Percentiles rank a stretch among this genome's conserved stretches.
phyloP scores from a whole-genome alignment of 2,113 vertebrate species.

The Gambusia affinis region DNA sequence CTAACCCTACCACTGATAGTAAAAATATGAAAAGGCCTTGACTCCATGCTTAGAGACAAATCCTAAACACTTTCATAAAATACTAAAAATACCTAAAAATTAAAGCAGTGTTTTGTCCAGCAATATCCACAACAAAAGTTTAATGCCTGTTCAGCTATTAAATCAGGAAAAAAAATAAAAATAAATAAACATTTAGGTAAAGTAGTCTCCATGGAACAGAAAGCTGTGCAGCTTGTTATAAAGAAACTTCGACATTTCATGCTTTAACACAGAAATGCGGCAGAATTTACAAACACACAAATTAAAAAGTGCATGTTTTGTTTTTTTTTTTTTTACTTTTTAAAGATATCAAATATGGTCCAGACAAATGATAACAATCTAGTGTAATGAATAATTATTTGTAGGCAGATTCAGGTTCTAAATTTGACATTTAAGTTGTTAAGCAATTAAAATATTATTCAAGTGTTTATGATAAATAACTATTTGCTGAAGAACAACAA shows the following conservation, averaged over 20 bases:
- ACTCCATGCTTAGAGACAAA: neutral
- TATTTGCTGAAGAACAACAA: no score
- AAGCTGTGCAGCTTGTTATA: neutral
- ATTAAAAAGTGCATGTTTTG: no score
- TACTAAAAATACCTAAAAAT: neutral
- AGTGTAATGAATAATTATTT: no score
- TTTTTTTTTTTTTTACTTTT: neutral
- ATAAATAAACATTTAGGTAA: neutral
- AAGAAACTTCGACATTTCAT: neutral
- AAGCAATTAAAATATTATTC: no score
- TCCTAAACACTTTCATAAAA: neutral
- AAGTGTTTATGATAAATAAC: no score
- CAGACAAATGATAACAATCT: neutral
- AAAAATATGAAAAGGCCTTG: neutral
- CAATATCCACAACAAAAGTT: neutral
- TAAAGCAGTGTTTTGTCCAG: neutral
- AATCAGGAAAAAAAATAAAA: neutral
- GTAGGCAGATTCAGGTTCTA: no score
- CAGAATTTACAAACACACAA: neutral
- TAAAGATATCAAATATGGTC: neutral
- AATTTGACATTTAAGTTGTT: no score
- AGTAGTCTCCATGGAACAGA: neutral
- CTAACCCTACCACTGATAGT: neutral
- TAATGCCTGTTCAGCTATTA: neutral
- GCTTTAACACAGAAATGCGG: neutral